Conservation (phyloP, 2,113 vertebrate species). For the Mugil cephalus region DNA sequence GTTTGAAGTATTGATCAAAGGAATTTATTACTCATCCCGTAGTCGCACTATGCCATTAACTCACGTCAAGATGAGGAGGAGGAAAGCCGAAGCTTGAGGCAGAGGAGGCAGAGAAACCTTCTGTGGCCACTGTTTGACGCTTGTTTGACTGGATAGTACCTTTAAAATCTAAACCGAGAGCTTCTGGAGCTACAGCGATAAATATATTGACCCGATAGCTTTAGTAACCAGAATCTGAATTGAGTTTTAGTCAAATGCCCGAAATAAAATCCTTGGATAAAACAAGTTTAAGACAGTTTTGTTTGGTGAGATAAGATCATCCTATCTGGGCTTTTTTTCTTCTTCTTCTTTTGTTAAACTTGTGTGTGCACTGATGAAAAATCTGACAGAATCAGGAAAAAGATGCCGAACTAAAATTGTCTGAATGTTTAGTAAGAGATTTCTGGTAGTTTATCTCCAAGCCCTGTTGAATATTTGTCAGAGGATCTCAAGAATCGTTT, state of each 20-base stretch:
- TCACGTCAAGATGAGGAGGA: conserved; percentile 11
- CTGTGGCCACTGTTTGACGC: neutral
- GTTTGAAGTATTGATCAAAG: conserved; percentile 19
- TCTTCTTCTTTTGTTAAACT: neutral
- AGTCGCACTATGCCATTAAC: conserved; percentile 16
- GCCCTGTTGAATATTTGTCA: no score
- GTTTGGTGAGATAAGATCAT: conserved; percentile 64
- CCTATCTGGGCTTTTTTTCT: conserved; percentile 4
- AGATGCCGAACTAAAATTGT: no score
- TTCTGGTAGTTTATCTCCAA: no score
- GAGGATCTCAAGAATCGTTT: no score
- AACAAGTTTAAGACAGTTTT: conserved; percentile 46
- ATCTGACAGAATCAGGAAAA: no score
- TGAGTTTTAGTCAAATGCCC: conserved; percentile 49
- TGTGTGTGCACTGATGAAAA: neutral
- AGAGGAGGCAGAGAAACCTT: neutral
- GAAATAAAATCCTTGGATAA: conserved; percentile 56
- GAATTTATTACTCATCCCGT: conserved; percentile 9
- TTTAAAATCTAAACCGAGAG: conserved; percentile 35
- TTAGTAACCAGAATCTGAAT: conserved; percentile 38
- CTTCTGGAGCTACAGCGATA: conserved; percentile 28
- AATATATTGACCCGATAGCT: conserved; percentile 19
- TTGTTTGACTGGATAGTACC: conserved; percentile 51
- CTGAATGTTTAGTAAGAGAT: no score
- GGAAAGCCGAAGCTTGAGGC: conserved; percentile 1